Percentiles rank a stretch among this genome's conserved stretches.
Evolutionary conservation across 2,797 vertebrate species (phyloP).

Genomic region (Natrix natrix): DNA sequence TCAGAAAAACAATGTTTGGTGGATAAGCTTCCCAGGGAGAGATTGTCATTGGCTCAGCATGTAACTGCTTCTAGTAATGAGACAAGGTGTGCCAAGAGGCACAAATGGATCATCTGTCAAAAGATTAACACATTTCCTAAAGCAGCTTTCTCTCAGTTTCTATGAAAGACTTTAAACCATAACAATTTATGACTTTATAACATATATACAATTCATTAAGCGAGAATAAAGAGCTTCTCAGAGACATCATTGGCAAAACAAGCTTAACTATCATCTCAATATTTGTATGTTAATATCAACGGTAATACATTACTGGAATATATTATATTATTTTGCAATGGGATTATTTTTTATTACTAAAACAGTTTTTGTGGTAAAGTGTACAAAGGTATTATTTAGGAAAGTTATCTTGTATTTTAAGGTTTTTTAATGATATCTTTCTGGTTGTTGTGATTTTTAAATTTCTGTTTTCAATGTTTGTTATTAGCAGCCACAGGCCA

Average conservation of each 20-base stretch:
- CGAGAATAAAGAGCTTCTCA: not conserved
- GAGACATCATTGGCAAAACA: not conserved
- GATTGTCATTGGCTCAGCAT: slow-evolving; percentile 42
- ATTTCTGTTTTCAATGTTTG: not conserved
- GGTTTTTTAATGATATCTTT: not conserved
- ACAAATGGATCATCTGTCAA: slow-evolving; percentile 29
- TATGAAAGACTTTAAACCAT: not conserved
- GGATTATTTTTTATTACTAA: not conserved
- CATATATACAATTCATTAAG: not conserved
- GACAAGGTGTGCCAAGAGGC: not conserved
- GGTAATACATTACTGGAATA: not conserved
- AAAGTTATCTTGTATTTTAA: not conserved
- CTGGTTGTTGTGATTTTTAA: not conserved
- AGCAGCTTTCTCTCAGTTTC: not conserved
- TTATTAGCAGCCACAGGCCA: not conserved
- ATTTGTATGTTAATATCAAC: not conserved
- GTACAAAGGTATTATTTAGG: not conserved
- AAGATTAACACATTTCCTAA: not conserved
- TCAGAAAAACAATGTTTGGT: not conserved
- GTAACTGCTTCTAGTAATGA: slow-evolving; percentile 7
- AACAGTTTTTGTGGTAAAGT: not conserved
- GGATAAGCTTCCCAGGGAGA: slow-evolving; percentile 32
- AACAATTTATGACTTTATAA: not conserved
- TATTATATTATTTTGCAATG: not conserved
- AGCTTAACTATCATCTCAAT: not conserved